Evolutionary conservation across 2,888 invertebrate genomes (phyloP).

Genomic region (Conchocele bisecta): DNA sequence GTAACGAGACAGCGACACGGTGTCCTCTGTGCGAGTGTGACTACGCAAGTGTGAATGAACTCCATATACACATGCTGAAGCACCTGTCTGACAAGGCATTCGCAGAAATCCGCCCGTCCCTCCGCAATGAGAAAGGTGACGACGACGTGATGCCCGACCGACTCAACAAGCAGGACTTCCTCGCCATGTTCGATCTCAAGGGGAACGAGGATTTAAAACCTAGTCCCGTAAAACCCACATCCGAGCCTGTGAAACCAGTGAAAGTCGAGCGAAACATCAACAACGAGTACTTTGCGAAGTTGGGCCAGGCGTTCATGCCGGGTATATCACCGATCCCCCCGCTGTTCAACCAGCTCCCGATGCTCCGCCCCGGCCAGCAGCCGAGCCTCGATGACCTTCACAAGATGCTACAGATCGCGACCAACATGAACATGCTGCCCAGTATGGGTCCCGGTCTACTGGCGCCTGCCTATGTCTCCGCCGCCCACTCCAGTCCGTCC

Average conservation of each 20-base stretch:
- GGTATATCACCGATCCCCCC: slow-evolving; percentile 51
- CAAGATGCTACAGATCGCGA: slow-evolving; percentile 62
- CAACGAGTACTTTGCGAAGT: slow-evolving; percentile 71
- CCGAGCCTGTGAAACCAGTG: slow-evolving; percentile 40
- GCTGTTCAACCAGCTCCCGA: slow-evolving; percentile 49
- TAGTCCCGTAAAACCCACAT: slow-evolving; percentile 28
- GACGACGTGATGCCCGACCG: slow-evolving; percentile 48
- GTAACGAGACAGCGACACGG: slow-evolving; percentile 70
- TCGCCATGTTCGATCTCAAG: slow-evolving; percentile 88
- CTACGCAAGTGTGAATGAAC: slow-evolving; percentile 84
- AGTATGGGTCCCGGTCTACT: slow-evolving; percentile 53
- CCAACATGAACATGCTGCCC: slow-evolving; percentile 59
- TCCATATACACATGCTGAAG: slow-evolving; percentile 76
- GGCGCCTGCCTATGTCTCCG: not conserved
- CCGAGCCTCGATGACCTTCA: slow-evolving; percentile 58
- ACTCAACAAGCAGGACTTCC: slow-evolving; percentile 88
- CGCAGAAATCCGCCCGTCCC: slow-evolving; percentile 61
- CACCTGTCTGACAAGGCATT: slow-evolving; percentile 74
- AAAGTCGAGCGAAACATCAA: slow-evolving; percentile 62
- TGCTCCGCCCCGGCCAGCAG: slow-evolving; percentile 51
- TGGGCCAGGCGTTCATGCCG: slow-evolving; percentile 62
- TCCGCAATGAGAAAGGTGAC: slow-evolving; percentile 52
- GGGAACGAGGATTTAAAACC: slow-evolving; percentile 74
- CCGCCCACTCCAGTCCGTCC: slow-evolving; percentile 32
- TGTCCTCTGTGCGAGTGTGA: slow-evolving; percentile 85